A percentile compares a stretch with the other conserved stretches of the same genome.
Conservation (phyloP, 2,113 vertebrate species). For the Protobothrops flavoviridis region DNA sequence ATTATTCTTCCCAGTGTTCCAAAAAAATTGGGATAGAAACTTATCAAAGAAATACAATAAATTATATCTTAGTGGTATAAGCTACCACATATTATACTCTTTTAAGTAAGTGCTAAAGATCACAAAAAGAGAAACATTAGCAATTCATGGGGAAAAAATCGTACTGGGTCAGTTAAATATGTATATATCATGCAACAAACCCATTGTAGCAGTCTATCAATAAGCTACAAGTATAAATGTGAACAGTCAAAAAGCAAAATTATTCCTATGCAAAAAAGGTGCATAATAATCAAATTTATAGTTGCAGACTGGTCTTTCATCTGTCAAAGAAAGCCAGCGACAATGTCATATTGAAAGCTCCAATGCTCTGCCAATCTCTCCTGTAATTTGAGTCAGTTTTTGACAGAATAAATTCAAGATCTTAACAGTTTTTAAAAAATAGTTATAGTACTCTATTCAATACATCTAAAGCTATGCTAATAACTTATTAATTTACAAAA, state of each 20-base stretch:
- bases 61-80: not conserved
- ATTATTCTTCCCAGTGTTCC: not conserved
- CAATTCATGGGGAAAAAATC: not conserved
- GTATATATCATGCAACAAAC: slow-evolving; percentile 24
- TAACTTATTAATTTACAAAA: slow-evolving; percentile 14
- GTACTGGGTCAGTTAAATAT: not conserved
- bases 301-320: slow-evolving; percentile 23
- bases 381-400: slow-evolving; percentile 13
- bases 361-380: slow-evolving; percentile 34
- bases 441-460: slow-evolving; percentile 7
- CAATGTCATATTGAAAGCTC: not conserved
- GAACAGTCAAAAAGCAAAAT: slow-evolving; percentile 2
- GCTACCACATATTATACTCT: not conserved
- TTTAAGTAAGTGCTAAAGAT: not conserved
- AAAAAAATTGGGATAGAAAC: not conserved
- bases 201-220: slow-evolving; percentile 9
- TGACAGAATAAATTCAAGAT: slow-evolving; percentile 21
- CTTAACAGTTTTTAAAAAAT: slow-evolving; percentile 32
- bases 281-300: slow-evolving; percentile 26
- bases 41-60: slow-evolving; percentile 15
- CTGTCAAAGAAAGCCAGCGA: slow-evolving; percentile 36
- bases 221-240: slow-evolving; percentile 8
- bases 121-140: not conserved
- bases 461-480: not conserved
- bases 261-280: slow-evolving; percentile 9